Evolutionary conservation across 2,797 vertebrate species (phyloP), one percentile per base, ranked within the genome.

Genomic region (Chrosomus eos): DNA sequence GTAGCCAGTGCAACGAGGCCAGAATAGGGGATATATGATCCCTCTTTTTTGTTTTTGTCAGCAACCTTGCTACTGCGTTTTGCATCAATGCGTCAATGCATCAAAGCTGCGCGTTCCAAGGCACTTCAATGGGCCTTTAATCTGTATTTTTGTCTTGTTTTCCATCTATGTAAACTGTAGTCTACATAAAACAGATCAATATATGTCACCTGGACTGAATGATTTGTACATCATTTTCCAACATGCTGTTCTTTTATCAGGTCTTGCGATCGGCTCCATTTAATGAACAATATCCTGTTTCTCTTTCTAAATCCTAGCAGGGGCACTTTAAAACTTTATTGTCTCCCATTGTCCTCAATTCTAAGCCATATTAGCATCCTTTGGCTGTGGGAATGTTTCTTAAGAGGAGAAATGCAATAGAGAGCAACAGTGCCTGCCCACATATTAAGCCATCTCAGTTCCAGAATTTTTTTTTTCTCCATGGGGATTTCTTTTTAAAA

Each of bases 341-440:
- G 75, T 43, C 55, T 62, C 16, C 55, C n/a, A 62, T 62, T 62
- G 62, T 78, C 55, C 18, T 28, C 16, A 78, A 38, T 62, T 62
- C 36, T 78, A 62, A 78, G 75, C 36, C 36, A 43, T 78, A 78
- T 78, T 78, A 78, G 55, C 55, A 62, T 78, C 55, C 9, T 62
- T 78, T 78, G 60, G 60, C 75, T 43, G n/a, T 78, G 36, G 38
- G n/a, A 62, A 78, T 62, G 55, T 78, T 78, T 78, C n/a, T 62
- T 62, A 78, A 62, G 55, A 5, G 43, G 36, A 36, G 53, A 21
- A 77, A 77, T 78, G 75, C 75, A 78, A 78, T 31, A 62, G 75
- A 43, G 75, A 3, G 55, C 55, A 77, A 62, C 55, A 62, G 36
- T 62, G 36, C 38, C 38, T 62, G 55, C 55, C 55, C 75, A 62